These are phyloP conservation scores for Drosophila multiciliata DNA, from an alignment of 2,888 invertebrate genomes.

Conservation along the genomic window DNA sequence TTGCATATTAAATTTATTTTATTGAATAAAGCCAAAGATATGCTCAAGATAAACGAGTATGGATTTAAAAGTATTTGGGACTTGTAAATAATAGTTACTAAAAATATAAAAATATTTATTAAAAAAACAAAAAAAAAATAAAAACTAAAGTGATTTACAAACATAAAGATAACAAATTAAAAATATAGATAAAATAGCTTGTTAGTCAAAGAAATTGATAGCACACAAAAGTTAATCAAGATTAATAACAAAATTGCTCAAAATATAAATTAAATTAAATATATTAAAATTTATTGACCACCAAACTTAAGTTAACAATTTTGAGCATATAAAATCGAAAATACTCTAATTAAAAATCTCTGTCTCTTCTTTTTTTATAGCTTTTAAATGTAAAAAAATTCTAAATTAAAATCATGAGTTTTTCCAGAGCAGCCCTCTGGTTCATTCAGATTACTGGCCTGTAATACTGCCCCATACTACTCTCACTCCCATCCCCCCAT, in stretches of 20 bases:
- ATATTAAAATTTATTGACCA: neutral
- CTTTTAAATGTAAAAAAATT: neutral
- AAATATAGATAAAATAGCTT: neutral
- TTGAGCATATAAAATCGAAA: neutral
- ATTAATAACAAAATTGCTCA: neutral
- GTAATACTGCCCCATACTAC: slow-evolving; percentile 16
- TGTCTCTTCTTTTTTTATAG: neutral
- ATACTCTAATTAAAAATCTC: neutral
- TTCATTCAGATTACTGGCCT: slow-evolving; percentile 26
- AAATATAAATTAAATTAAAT: neutral
- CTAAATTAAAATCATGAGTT: neutral
- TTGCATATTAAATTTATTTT: slow-evolving; percentile 80
- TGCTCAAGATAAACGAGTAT: slow-evolving; percentile 56
- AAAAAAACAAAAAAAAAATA: neutral
- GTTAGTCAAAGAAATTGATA: neutral
- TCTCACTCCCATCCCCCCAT: neutral
- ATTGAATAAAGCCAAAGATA: slow-evolving; percentile 71
- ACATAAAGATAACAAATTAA: neutral
- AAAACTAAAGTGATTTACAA: neutral
- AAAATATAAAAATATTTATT: neutral
- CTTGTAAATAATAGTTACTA: neutral
- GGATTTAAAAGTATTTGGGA: slow-evolving; percentile 34
- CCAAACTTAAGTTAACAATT: neutral
- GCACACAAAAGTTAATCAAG: too few species aligned
- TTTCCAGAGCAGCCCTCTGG: slow-evolving; percentile 23